phyloP scores from a whole-genome alignment of 2,797 vertebrate species.

The Girardinus metallicus region DNA sequence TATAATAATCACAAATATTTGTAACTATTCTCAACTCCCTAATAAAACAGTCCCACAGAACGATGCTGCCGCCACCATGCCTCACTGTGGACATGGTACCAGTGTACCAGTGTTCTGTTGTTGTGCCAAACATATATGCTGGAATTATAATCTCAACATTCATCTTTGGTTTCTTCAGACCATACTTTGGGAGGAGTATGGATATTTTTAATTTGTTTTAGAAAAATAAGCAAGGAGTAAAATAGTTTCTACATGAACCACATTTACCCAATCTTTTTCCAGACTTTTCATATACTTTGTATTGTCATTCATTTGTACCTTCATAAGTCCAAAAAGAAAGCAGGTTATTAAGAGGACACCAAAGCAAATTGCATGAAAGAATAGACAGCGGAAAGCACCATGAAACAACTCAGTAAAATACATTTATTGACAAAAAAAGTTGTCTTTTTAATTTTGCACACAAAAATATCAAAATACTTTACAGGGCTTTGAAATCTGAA shows the following conservation, averaged over 20 bases:
- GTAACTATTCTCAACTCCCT: background rate
- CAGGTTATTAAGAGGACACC: background rate
- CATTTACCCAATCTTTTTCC: background rate
- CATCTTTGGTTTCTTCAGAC: background rate
- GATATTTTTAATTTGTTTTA: background rate
- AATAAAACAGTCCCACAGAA: background rate
- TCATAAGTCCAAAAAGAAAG: background rate
- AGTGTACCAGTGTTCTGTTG: background rate
- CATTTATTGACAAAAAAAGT: slow-evolving; percentile 81
- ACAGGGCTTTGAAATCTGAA: slow-evolving; percentile 81
- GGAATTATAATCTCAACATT: background rate
- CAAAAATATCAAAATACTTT: slow-evolving; percentile 87
- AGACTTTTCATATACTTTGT: background rate
- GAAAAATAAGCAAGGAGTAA: background rate
- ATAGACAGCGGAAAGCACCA: background rate
- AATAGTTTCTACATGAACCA: background rate
- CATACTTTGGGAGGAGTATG: background rate
- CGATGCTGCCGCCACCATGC: background rate
- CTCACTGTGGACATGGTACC: background rate
- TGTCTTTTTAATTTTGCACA: slow-evolving; percentile 79
- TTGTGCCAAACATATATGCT: background rate
- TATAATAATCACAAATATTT: background rate
- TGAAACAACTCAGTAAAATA: slow-evolving; percentile 79
- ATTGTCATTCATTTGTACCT: background rate
- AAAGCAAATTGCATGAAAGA: background rate